Base-by-base conservation (phyloP, 2,797 vertebrate genomes). In the Hyperoplus immaculatus region DNA sequence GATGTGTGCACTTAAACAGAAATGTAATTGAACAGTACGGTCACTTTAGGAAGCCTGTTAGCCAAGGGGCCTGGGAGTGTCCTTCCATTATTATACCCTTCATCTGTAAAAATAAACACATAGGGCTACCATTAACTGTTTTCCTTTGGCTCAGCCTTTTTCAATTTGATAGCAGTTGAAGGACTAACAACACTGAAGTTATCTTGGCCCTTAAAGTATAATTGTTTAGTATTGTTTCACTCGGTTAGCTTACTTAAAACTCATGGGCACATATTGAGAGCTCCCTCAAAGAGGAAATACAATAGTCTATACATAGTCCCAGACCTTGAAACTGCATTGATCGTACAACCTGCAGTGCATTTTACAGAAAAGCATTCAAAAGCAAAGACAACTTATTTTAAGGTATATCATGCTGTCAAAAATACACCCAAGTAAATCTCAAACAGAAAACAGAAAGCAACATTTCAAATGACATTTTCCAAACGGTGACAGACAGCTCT, bases 381-480 rank as follows among this genome's bases (percentile, higher is more conserved):
- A 51, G 13, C 59, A 59, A 39, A 69, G 16, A 61, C 15, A 75
- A 51, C n/a, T 43, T 2, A 54, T 50, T 43, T 62, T 62, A 66
- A 8, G 62, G 70, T 53, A 46, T 13, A 41, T 78, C 38, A 36
- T 36, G 58, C 41, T 80, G 38, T 63, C 65, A 78, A 45, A 42
- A 64, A 51, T 41, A 85, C 39, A 60, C 8, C 42, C 18, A 68
- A 78, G 60, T 66, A 4, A 71, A 42, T 63, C 41, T n/a, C 54
- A 29, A 54, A 49, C 71, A 39, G 59, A 79, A 4, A 65, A 54
- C 53, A 78, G 49, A 72, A 77, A 55, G 60, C 14, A 82, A 47
- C 46, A 55, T 45, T 72, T 79, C 43, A 54, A 66, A 70, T 16
- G n/a, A 43, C 16, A 46, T 29, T 69, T 9, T 80, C 49, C 51